Evolutionary conservation across 2,888 invertebrate genomes (phyloP), one percentile per base, ranked within the genome.

Genomic region (Mayetiola destructor): DNA sequence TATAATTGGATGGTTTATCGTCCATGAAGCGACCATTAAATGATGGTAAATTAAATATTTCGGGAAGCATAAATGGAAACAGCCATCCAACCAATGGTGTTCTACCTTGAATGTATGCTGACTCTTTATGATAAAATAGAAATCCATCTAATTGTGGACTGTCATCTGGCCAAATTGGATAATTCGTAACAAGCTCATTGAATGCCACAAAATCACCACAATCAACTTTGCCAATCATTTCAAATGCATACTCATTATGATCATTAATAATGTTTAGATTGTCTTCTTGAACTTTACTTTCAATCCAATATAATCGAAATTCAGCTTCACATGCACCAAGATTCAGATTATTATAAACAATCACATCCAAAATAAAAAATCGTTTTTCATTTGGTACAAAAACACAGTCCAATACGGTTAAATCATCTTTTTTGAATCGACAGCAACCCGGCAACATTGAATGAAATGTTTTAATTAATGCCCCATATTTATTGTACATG

Each of bases 51-150:
- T 77, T 77, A 9, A 89, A 70, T 23, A 89, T 75, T 72, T 93
- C 91, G 1, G 82, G 80, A 9, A 94, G 67, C 94, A 95, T 94
- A 67, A 78, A 92, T 0, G 88, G 80, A 67, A 85, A 91, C 2
- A 97, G 74, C 96, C 96, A 97, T 1, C 86, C 85, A 1, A 95
- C 91, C 9, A 97, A 72, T 0, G 96, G 94, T 0, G 92, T 90
- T 55, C 77, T 72, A 2, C 90, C 91, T 56, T 81, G 75, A 8
- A 79, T 77, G 66, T 97, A 97, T 63, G 82, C 81, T 0, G 84
- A 81, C 60, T 81, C 76, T 64, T 84, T 85, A 71, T 96, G 93
- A 71, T 88, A 97, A 73, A 97, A 96, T 57, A 96, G 73, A 36
- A 94, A 68, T 0, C 97, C 97, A 70, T 96, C 96, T 56, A 93